phyloP scores from a whole-genome alignment of 2,113 vertebrate species.

The Diadophis punctatus region DNA sequence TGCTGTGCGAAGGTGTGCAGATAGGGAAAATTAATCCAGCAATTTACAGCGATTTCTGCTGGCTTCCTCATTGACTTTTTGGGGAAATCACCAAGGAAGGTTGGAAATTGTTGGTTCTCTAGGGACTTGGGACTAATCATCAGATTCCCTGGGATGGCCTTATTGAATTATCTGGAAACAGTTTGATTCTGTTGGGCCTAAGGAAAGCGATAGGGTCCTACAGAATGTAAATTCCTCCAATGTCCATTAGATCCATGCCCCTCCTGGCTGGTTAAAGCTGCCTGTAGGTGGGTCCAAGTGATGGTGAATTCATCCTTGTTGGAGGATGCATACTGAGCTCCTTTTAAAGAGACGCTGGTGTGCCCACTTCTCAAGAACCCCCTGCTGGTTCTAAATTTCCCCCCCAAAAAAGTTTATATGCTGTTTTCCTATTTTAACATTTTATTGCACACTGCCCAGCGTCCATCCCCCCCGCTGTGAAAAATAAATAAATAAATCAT shows the following conservation, averaged over 20 bases:
- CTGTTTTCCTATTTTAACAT: background rate
- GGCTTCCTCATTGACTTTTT: background rate
- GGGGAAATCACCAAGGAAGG: background rate
- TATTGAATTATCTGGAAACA: background rate
- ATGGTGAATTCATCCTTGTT: background rate
- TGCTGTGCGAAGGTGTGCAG: background rate
- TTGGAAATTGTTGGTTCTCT: background rate
- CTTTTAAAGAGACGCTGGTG: background rate
- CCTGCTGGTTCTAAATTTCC: no score
- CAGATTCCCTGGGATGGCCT: background rate
- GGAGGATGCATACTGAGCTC: accelerated
- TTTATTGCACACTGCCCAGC: background rate
- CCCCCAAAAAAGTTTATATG: no score
- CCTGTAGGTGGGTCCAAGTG: background rate
- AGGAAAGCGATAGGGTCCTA: background rate
- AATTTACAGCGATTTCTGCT: background rate
- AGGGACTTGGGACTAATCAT: background rate
- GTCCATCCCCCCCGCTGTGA: background rate
- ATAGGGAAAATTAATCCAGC: background rate
- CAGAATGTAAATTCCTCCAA: no score
- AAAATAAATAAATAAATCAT: background rate
- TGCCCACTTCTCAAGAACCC: background rate
- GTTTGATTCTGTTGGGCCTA: background rate
- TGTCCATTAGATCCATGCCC: background rate
- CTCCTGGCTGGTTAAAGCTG: background rate